Conservation (phyloP, 1,140 invertebrate species). For the Myzus persicae region DNA sequence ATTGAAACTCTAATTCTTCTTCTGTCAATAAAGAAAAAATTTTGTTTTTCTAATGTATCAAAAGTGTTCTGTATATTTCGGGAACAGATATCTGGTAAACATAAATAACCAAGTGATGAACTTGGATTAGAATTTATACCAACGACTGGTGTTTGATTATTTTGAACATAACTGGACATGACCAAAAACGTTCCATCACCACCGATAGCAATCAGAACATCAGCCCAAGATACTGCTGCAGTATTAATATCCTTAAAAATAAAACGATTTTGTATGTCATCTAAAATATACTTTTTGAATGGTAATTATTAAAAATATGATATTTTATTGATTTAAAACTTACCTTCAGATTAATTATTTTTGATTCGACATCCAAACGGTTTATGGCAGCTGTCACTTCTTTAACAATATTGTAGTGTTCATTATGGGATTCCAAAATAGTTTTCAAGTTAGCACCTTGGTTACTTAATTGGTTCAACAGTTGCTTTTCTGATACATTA, state of each 20-base stretch:
- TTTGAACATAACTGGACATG: constrained; percentile 83
- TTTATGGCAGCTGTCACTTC: constrained; percentile 39
- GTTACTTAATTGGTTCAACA: constrained; percentile 43
- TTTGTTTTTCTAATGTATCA: constrained; percentile 49
- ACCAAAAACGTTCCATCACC: constrained; percentile 98
- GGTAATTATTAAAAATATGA: neutral
- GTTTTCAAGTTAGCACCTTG: constrained; percentile 52
- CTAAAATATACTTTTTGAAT: neutral
- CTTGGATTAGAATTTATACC: constrained; percentile 98
- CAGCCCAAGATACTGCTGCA: constrained; percentile 76
- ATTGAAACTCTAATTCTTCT: constrained; percentile 50
- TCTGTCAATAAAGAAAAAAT: constrained; percentile 22
- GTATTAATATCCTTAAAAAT: constrained; percentile 47
- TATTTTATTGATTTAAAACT: neutral
- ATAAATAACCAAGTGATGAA: constrained; percentile 91
- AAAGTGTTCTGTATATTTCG: constrained; percentile 66
- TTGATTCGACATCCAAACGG: constrained; percentile 45
- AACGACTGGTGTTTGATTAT: constrained; percentile 86
- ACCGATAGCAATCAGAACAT: constrained; percentile 92
- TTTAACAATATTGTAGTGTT: constrained; percentile 56
- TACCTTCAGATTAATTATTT: constrained; percentile 54
- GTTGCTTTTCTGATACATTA: constrained; percentile 45
- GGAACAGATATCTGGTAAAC: constrained; percentile 81
- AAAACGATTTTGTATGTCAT: neutral
- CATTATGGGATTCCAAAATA: constrained; percentile 43